These are phyloP conservation scores for Melanerpes formicivorus DNA, from an alignment of 2,113 vertebrate genomes.

Conservation along the genomic window DNA sequence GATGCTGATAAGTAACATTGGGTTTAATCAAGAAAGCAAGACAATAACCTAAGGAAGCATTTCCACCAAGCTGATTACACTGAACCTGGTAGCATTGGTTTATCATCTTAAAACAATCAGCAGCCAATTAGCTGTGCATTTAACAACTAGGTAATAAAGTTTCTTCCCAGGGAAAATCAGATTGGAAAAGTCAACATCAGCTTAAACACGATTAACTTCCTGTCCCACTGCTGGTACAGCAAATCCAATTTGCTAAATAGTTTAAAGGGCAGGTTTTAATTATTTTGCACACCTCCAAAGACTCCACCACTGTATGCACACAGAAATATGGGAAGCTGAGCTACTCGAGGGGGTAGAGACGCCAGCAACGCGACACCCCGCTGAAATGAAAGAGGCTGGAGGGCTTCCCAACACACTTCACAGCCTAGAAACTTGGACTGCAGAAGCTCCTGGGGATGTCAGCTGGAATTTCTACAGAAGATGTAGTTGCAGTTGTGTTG, in stretches of 20 bases:
- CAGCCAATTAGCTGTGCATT: slow-evolving; percentile 49
- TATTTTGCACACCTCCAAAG: neutral
- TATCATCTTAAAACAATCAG: slow-evolving; percentile 58
- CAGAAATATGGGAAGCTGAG: neutral
- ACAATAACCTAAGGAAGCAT: neutral
- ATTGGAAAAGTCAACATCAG: slow-evolving; percentile 64
- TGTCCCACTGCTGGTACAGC: neutral
- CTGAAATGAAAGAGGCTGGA: neutral
- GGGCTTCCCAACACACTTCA: neutral
- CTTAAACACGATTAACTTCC: slow-evolving; percentile 57
- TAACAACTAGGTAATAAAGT: slow-evolving; percentile 39
- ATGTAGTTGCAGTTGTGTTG: too few species aligned
- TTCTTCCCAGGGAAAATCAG: slow-evolving; percentile 53
- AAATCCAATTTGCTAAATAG: slow-evolving; percentile 61
- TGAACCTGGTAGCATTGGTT: slow-evolving; percentile 26
- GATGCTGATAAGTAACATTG: neutral
- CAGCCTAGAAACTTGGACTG: neutral
- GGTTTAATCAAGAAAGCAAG: neutral
- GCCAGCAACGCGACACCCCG: neutral
- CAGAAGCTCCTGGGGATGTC: neutral
- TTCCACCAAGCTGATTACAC: neutral
- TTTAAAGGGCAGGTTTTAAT: slow-evolving; percentile 49
- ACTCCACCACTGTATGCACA: neutral
- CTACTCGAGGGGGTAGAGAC: neutral
- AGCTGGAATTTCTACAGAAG: neutral